Base-by-base conservation (phyloP, 2,113 vertebrate species). In the Australoheros scitulus region DNA sequence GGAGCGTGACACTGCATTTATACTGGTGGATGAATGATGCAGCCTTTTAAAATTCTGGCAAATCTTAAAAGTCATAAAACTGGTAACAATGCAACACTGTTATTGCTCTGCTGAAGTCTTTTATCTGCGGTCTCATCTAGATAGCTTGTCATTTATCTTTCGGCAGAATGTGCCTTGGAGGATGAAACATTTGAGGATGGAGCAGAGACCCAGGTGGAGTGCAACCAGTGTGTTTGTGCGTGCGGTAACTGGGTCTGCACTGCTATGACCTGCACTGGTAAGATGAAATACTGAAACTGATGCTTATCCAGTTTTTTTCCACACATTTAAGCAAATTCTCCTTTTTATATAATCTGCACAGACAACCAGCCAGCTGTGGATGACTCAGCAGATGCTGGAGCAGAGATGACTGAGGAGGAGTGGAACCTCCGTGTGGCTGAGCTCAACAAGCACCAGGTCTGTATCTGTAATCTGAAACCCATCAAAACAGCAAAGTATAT, bases 231-330 rank as follows among this genome's bases (percentile, higher is more conserved):
- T 1, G 97, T 99, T 76, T 99, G 98, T 76, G 98, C 98, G 80
- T 99, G 98, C 3, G 98, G 98, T 11, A 99, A 98, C 95, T 99
- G 98, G 98, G 98, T 99, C 87, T 99, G 98, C 96, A 99, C 98
- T 0, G 98, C 98, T 17, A 98, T 99, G 98, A 98, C 96, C 0
- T 99, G 98, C 81, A 95, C 97, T 0, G 98, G 98, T 99, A 92
- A 38, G 96, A 61, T 24, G 1, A 59, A 32, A 20, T 6, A 22
- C 29, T 34, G 1, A 10, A 47, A 18, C 55, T 55, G 8, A n/a
- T 64, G 17, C 50, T 34, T 4, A 41, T 41, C 1, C 11, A 7
- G 1, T 80, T 61, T 34, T 7, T 3, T 20, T 13, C 6, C 32
- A 2, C 41, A 38, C 55, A 13, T 56, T 65, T 1, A 29, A 57